Evolutionary conservation across 2,113 vertebrate genomes (phyloP).

Genomic region (Empidonax traillii): DNA sequence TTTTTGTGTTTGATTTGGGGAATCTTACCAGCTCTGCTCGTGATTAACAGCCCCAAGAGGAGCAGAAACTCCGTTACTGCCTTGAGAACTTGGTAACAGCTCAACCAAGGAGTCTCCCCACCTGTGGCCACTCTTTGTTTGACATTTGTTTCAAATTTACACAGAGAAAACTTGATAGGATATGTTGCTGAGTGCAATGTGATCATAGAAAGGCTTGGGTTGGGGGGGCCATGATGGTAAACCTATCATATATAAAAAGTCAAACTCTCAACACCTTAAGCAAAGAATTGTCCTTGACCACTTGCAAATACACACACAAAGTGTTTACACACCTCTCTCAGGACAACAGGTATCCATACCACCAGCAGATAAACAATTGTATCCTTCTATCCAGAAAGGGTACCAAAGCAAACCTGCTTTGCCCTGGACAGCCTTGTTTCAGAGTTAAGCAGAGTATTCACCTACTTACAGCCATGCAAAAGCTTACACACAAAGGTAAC

Average conservation of each 20-base stretch:
- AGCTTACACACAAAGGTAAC: neutral
- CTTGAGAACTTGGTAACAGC: neutral
- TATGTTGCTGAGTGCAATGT: neutral
- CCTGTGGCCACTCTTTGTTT: neutral
- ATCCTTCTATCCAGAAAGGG: neutral
- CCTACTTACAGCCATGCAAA: neutral
- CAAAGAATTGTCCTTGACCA: neutral
- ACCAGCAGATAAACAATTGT: neutral
- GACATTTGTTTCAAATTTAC: neutral
- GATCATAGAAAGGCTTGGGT: neutral
- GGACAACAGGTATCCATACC: neutral
- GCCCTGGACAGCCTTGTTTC: neutral
- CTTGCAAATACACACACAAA: neutral
- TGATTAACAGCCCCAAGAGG: rapidly evolving
- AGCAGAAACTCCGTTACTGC: neutral
- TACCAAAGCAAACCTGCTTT: neutral
- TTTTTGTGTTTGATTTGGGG: neutral
- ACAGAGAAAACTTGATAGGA: neutral
- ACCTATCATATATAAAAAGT: neutral
- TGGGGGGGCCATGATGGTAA: neutral
- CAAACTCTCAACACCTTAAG: neutral
- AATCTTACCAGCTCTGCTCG: neutral
- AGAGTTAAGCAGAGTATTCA: neutral
- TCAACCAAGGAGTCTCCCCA: neutral
- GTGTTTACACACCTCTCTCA: neutral